phyloP scores from a whole-genome alignment of 2,113 vertebrate genomes.

The Lepus europaeus region DNA sequence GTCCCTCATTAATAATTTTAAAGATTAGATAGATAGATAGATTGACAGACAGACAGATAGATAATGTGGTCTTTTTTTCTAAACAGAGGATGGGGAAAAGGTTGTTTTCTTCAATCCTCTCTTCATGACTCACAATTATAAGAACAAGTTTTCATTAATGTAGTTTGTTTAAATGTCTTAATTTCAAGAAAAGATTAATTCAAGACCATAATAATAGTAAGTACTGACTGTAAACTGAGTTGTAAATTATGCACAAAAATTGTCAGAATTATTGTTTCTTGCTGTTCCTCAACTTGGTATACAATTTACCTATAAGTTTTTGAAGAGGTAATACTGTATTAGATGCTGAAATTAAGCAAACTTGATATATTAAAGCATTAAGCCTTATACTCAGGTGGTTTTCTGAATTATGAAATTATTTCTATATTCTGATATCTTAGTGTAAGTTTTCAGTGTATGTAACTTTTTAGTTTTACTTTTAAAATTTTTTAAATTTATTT shows the following conservation, averaged over 20 bases:
- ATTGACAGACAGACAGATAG: no score
- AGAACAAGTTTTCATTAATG: conserved; percentile 50
- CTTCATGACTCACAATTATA: conserved; percentile 30
- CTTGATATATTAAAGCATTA: neutral
- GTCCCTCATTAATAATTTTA: no score
- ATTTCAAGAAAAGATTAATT: conserved; percentile 32
- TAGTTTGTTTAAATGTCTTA: neutral
- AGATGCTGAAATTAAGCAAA: conserved; percentile 2
- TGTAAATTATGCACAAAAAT: conserved; percentile 29
- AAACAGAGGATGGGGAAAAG: neutral
- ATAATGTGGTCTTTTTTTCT: neutral
- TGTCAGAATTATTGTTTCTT: neutral
- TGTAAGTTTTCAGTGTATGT: conserved; percentile 3
- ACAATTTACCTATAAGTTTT: conserved; percentile 20
- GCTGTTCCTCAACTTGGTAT: neutral
- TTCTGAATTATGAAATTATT: neutral
- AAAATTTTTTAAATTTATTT: neutral
- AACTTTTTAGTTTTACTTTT: neutral
- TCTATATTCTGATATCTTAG: conserved; percentile 38
- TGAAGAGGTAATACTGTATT: neutral
- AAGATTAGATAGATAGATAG: no score
- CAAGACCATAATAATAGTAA: neutral
- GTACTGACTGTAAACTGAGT: neutral
- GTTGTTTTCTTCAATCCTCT: conserved; percentile 5
- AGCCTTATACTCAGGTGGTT: neutral